These are phyloP conservation scores for Protosalanx chinensis DNA, from an alignment of 2,797 vertebrate species.

Conservation along the genomic window DNA sequence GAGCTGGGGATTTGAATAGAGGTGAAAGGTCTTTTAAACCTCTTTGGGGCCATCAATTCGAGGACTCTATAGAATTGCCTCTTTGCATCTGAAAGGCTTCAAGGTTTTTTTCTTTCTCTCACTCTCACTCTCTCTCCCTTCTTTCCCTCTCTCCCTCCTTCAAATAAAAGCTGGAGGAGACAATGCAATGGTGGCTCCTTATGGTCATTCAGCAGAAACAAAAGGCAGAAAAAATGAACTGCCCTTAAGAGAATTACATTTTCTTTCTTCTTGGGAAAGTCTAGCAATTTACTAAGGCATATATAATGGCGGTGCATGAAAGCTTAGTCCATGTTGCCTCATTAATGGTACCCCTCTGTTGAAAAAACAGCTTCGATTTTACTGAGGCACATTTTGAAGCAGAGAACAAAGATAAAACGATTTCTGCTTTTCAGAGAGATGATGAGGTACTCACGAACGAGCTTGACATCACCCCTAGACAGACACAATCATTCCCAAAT, in stretches of 20 bases:
- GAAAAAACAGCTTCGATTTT: constrained; percentile 14
- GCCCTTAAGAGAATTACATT: constrained; percentile 83
- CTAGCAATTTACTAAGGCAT: constrained; percentile 72
- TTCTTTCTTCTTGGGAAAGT: constrained; percentile 77
- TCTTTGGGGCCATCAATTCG: constrained; percentile 94
- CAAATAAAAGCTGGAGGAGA: constrained; percentile 87
- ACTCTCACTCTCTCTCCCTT: constrained; percentile 58
- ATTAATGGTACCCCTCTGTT: constrained; percentile 43
- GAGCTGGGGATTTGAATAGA: constrained; percentile 84
- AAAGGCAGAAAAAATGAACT: constrained; percentile 83
- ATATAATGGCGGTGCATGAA: constrained; percentile 62
- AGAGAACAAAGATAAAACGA: background rate
- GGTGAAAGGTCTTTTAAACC: constrained; percentile 88
- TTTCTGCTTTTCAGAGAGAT: constrained; percentile 36
- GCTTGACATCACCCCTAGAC: constrained; percentile 55
- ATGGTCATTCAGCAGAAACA: constrained; percentile 88
- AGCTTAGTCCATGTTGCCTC: constrained; percentile 42
- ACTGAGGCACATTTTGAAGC: constrained; percentile 34
- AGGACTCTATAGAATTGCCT: constrained; percentile 75
- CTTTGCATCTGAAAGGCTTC: constrained; percentile 97
- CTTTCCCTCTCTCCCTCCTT: constrained; percentile 63
- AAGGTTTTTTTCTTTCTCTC: constrained; percentile 70
- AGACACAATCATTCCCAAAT: constrained; percentile 63
- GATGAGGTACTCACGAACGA: constrained; percentile 46
- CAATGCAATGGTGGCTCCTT: constrained; percentile 82